Evolutionary conservation across 2,113 vertebrate species (phyloP), one percentile per base, ranked within the genome.

Genomic region (Leuciscus idus): DNA sequence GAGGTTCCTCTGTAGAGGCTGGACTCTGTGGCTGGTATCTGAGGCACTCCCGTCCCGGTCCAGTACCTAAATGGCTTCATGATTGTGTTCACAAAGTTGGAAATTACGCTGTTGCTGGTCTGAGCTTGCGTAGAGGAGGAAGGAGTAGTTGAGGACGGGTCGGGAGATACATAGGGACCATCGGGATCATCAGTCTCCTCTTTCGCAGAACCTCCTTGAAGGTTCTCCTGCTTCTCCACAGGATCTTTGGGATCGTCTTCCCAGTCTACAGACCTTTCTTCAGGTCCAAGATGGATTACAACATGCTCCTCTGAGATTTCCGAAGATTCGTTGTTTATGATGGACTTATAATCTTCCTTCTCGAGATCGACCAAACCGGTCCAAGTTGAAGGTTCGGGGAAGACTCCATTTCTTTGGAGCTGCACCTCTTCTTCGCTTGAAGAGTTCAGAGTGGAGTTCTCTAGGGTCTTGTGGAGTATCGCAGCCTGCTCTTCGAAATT

Each of bases 251-350:
- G 62, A 30, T 74, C 1, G 84, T 81, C 89, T 48, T 88, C 87
- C 91, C 89, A 93, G 28, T n/a, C 48, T 15, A 62, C 84, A 59
- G 88, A 87, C 26, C 23, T 61, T 70, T 88, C 86, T 33, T 77
- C 90, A 3, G 92, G 90, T 48, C 73, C 87, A 28, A 95, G 81
- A 72, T 94, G 92, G 61, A 95, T 91, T 36, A 94, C 88, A 2
- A 94, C 89, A 30, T 95, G 94, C 86, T 96, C 94, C 73, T 92
- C 94, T 5, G 94, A 95, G n/a, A 94, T 94, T 88, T 95, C 94
- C 1, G 94, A 92, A 1, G 94, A 94, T 83, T 92, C 91, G 30
- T 89, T 90, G 43, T 57, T 86, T 2, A 86, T 86, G 15, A 93
- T 89, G 23, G 93, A 93, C 57, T 66, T 81, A 43, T 90, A 81